phyloP scores from a whole-genome alignment of 2,797 vertebrate genomes.

The Danio jaintianensis region DNA sequence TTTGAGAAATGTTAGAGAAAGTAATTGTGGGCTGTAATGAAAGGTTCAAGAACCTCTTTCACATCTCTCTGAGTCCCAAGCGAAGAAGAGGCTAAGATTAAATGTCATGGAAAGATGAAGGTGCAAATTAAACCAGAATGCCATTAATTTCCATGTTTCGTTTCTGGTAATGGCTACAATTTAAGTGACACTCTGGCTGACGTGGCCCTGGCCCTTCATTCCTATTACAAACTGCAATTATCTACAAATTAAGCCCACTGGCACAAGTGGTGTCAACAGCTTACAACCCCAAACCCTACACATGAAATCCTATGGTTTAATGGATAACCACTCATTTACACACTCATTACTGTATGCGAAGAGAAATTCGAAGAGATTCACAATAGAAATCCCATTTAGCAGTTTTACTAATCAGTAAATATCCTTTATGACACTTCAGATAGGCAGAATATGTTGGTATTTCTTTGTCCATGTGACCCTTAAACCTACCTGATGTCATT shows the following conservation, averaged over 20 bases:
- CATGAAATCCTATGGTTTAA: background rate
- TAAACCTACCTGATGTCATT: background rate
- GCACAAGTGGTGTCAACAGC: slow-evolving; percentile 34
- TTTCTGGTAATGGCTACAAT: slow-evolving; percentile 47
- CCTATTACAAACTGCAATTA: slow-evolving; percentile 53
- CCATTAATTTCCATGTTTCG: slow-evolving; percentile 52
- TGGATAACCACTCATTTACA: slow-evolving; percentile 20
- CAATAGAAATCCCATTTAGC: background rate
- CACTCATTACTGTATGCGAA: background rate
- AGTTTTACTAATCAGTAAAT: background rate
- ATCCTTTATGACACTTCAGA: background rate
- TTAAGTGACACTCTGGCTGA: slow-evolving; percentile 45
- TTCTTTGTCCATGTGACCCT: background rate
- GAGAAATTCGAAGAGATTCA: slow-evolving; percentile 7
- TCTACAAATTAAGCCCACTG: slow-evolving; percentile 48
- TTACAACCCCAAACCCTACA: slow-evolving; percentile 13
- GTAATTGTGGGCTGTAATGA: slow-evolving; percentile 36
- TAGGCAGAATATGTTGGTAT: background rate
- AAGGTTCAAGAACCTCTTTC: slow-evolving; percentile 31
- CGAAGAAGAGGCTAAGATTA: slow-evolving; percentile 19
- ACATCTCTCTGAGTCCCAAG: background rate
- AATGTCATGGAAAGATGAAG: slow-evolving; percentile 46
- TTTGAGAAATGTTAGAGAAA: slow-evolving; percentile 1
- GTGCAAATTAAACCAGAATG: slow-evolving; percentile 55
- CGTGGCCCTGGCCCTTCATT: slow-evolving; percentile 31